A percentile compares a stretch with the other conserved stretches of the same genome.
Conservation (phyloP, 2,113 vertebrate genomes). For the Cercopithecus mona region DNA sequence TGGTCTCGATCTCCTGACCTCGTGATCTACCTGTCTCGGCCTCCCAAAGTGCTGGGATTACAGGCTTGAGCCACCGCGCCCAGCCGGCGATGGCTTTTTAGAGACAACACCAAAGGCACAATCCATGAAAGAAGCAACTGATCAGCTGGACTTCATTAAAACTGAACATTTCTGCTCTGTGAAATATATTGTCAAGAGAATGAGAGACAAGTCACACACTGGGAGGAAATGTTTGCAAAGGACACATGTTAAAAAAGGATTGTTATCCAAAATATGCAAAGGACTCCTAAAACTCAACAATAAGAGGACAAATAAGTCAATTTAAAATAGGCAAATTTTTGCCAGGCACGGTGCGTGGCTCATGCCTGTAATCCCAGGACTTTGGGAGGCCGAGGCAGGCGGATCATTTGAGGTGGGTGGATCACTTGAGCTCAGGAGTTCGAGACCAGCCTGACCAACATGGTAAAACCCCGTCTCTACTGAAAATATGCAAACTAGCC, state of each 20-base stretch:
- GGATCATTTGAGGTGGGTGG: no score
- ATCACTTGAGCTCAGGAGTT: no score
- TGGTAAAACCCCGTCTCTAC: no score
- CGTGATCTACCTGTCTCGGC: no score
- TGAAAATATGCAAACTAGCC: no score
- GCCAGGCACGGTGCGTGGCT: rapidly evolving
- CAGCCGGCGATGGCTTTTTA: background rate
- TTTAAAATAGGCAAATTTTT: background rate
- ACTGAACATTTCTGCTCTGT: background rate
- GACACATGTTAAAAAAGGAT: background rate
- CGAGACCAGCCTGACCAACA: no score
- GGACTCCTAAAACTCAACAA: background rate
- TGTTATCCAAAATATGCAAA: background rate
- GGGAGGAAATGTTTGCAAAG: background rate
- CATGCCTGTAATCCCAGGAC: no score
- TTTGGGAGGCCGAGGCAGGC: no score
- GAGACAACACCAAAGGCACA: background rate
- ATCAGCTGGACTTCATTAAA: background rate
- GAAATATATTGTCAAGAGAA: background rate
- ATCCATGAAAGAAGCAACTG: background rate
- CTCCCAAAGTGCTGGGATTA: no score
- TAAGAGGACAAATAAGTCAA: background rate
- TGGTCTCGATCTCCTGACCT: no score
- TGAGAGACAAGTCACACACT: background rate
- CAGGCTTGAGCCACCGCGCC: no score